Evolutionary conservation across 2,888 invertebrate species (phyloP), one percentile per base, ranked within the genome.

Genomic region (Sepiola atlantica): DNA sequence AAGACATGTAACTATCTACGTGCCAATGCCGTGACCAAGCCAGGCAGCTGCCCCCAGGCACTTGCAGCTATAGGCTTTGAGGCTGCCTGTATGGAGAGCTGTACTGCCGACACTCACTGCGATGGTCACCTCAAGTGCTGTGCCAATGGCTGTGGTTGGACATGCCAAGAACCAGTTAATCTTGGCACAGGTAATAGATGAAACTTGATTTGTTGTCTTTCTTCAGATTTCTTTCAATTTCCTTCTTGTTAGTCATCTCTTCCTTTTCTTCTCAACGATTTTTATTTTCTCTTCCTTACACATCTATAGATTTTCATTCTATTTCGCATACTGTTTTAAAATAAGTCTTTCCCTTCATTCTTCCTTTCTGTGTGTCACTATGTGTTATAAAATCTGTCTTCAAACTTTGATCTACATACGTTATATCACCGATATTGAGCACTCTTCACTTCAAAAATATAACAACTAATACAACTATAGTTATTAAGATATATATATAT

Each of bases 41-140:
- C 97, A 4, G 97, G 97, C 8, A 94, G 95, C 32, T 97, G 97
- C 95, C 97, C 97, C 0, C 95, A 95, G 16, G 96, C 96, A 14
- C 94, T 95, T 35, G 95, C 95, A 21, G 96, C 95, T 91, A 94
- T 92, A 0, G 96, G 95, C 24, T 96, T 96, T 94, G 95, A 95
- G 93, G 95, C 96, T 14, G 97, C 97, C 94, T 97, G 97, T 95
- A 96, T 97, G 21, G 96, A 96, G 3, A 95, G 96, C 24, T 97
- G 97, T 95, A 95, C 96, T 91, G 94, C 96, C n/a, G 97, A 97
- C 95, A 96, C 96, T 8, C 97, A 97, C 94, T 97, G 97, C 95
- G 95, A 95, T 12, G 97, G 96, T 61, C 96, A 96, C 35, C 95
- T 95, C 95, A 97, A 97, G 95, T 97, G 97, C 94, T 97, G 97